phyloP scores from a whole-genome alignment of 2,797 vertebrate species.

The Glossophaga mutica region DNA sequence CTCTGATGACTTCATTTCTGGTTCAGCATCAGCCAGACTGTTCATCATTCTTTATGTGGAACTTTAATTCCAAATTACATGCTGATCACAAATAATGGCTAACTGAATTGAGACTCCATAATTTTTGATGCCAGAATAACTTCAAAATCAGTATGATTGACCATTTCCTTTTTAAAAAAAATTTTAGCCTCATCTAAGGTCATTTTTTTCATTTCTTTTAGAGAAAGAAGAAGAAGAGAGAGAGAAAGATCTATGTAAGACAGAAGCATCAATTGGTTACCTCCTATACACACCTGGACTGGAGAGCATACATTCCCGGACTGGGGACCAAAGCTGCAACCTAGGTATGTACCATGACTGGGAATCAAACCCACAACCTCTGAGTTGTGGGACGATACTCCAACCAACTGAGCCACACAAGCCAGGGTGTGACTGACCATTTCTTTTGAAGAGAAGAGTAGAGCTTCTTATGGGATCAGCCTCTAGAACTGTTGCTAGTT shows the following conservation, averaged over 20 bases:
- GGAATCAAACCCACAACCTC: too few species aligned
- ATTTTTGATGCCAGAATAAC: conserved; percentile 21
- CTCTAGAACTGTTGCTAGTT: conserved; percentile 19
- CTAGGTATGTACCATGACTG: too few species aligned
- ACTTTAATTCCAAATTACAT: conserved; percentile 54
- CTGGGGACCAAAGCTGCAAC: too few species aligned
- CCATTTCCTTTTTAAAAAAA: conserved; percentile 20
- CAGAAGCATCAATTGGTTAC: not conserved
- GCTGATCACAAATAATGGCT: conserved; percentile 38
- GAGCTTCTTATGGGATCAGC: not conserved
- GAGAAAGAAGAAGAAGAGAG: too few species aligned
- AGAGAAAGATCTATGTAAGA: not conserved
- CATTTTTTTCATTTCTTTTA: too few species aligned
- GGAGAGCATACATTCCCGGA: not conserved
- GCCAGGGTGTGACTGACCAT: not conserved
- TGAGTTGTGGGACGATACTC: too few species aligned
- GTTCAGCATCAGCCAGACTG: conserved; percentile 49
- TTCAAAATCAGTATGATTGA: conserved; percentile 1
- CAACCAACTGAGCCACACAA: too few species aligned
- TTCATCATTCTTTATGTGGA: conserved; percentile 1
- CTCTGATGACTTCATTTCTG: conserved; percentile 60
- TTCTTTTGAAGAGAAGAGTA: conserved; percentile 27
- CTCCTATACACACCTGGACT: not conserved
- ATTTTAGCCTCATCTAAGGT: not conserved
- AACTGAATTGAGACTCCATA: conserved; percentile 43